Percentiles rank a stretch among this genome's conserved stretches.
Conservation (phyloP, 1,140 invertebrate genomes). For the Dendroctonus ponderosae region DNA sequence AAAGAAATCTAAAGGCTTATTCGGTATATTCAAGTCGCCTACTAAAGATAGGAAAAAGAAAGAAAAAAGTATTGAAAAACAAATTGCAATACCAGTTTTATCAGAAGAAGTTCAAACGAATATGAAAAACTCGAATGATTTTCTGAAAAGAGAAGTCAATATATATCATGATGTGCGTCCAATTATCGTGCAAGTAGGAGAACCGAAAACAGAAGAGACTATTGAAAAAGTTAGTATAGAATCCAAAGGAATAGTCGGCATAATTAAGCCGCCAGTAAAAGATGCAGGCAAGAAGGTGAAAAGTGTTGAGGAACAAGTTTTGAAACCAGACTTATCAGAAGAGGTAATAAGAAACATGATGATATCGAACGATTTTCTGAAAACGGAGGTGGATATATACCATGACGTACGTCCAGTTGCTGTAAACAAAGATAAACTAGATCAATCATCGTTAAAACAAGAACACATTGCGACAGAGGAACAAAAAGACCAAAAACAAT, state of each 20-base stretch:
- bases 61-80: slow-evolving; percentile 18
- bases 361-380: slow-evolving; percentile 34
- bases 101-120: slow-evolving; percentile 10
- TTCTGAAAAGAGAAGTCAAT: slow-evolving; percentile 33
- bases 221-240: slow-evolving; percentile 5
- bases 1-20: slow-evolving; percentile 7
- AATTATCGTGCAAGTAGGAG: slow-evolving; percentile 1
- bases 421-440: no score
- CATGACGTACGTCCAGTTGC: slow-evolving; percentile 33
- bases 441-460: slow-evolving; percentile 1
- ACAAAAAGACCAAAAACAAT: slow-evolving; percentile 13
- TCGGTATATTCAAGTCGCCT: slow-evolving; percentile 20
- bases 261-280: slow-evolving; percentile 14
- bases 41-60: slow-evolving; percentile 19
- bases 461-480: neutral
- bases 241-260: slow-evolving; percentile 22
- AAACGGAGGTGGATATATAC: slow-evolving; percentile 38
- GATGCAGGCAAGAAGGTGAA: neutral
- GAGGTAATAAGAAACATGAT: slow-evolving; percentile 34
- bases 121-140: slow-evolving; percentile 22
- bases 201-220: neutral
- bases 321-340: slow-evolving; percentile 31
- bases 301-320: slow-evolving; percentile 4
- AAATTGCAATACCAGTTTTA: neutral
- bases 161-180: slow-evolving; percentile 38